Percentiles rank a stretch among this genome's conserved stretches.
These are phyloP conservation scores for Perca flavescens DNA, from an alignment of 2,113 vertebrate genomes.

Conservation along the genomic window DNA sequence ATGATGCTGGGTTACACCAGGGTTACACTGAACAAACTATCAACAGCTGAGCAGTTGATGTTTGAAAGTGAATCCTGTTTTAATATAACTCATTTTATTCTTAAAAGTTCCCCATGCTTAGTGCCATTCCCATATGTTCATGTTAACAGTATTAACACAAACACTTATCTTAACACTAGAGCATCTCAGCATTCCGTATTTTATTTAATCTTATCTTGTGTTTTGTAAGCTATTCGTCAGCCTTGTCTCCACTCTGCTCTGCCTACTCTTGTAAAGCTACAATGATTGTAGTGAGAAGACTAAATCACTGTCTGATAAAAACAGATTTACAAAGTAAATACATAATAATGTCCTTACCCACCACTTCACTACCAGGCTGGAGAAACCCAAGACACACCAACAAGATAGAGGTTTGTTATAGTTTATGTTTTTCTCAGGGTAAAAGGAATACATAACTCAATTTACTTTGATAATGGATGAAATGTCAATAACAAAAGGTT, in stretches of 20 bases:
- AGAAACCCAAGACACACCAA: not conserved
- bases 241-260: slow-evolving; percentile 10
- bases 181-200: not conserved
- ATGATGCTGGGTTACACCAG: not conserved
- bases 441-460: not conserved
- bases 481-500: slow-evolving; percentile 26
- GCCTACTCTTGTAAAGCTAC: not conserved
- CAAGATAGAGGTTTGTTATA: not conserved
- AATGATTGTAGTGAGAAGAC: slow-evolving; percentile 13
- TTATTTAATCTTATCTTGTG: slow-evolving; percentile 17
- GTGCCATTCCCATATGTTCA: not conserved
- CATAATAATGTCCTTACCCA: slow-evolving; percentile 1
- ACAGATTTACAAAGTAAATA: slow-evolving; percentile 36
- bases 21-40: not conserved
- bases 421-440: not conserved
- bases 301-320: slow-evolving; percentile 43
- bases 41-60: slow-evolving; percentile 22
- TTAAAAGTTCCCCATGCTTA: not conserved
- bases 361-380: not conserved
- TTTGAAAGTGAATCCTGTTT: not conserved
- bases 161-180: not conserved
- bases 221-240: slow-evolving; percentile 29
- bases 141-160: not conserved
- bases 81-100: not conserved
- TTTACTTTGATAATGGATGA: slow-evolving; percentile 10